Evolutionary conservation across 1,140 invertebrate genomes (phyloP), one percentile per base, ranked within the genome.

Genomic region (Micrasema longulum): DNA sequence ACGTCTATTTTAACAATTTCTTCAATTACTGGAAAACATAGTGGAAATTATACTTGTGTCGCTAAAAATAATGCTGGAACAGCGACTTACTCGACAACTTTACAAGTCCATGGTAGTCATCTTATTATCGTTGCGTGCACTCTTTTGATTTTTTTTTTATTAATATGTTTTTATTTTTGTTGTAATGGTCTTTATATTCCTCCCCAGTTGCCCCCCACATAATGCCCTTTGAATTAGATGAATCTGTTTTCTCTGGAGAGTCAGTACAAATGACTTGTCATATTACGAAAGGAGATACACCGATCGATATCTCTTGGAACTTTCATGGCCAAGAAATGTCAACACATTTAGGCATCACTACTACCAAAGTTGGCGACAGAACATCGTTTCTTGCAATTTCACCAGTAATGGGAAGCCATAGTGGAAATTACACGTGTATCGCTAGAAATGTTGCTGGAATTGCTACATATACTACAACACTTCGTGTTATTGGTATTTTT

Each of bases 231-330:
- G 88, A 84, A 75, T 87, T 89, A 65, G 85, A 86, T 69, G 87
- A 88, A 74, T 87, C 88, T 16, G 83, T 90, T 10, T 89, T 89
- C 77, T 90, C 90, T 77, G 91, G 91, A 70, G 89, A 92, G 79
- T 89, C 91, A 23, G 89, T 91, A 31, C 90, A 91, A 50, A 85
- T 93, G 53, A 89, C 88, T 18, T 96, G 95, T 83, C 89, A 91
- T 45, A 88, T 92, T 35, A 87, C 89, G 70, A 90, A 91, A 78
- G 92, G 92, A 53, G 92, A 93, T 83, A 80, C 88, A 73, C 91
- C 91, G 2, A 83, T 93, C 67, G 85, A 87, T 43, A 89, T 92
- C 65, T 85, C 85, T 9, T 95, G 93, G 93, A 88, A 85, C 11
- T 87, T 93, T 71, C 91, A 93, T 77, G 88, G 91, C 16, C 81